Conservation (phyloP, 23 tunicate species). For the Trididemnum clinides region DNA sequence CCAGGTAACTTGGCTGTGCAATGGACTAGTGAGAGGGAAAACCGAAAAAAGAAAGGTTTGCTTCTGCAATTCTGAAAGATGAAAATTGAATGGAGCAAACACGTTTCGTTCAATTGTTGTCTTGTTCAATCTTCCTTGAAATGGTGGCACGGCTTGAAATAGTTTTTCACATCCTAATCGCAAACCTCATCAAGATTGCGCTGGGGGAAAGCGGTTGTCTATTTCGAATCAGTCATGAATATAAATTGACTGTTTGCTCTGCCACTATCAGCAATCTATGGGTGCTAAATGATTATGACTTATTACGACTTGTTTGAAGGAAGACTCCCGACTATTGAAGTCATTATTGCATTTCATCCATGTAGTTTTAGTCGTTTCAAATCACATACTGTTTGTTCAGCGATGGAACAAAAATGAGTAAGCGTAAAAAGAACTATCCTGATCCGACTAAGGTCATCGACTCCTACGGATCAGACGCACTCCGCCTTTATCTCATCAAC, state of each 20-base stretch:
- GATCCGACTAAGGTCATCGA: conserved; percentile 84
- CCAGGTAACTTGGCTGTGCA: conserved; percentile 71
- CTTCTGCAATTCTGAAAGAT: too few species aligned
- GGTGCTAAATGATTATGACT: not conserved
- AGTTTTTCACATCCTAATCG: too few species aligned
- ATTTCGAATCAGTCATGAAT: too few species aligned
- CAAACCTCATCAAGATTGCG: too few species aligned
- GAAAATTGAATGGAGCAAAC: too few species aligned
- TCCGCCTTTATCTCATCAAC: conserved; percentile 91
- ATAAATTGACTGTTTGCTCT: too few species aligned
- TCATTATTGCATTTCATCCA: not conserved
- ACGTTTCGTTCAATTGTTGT: too few species aligned
- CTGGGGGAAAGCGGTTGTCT: too few species aligned
- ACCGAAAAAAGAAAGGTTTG: conserved; percentile 94
- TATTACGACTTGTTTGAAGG: too few species aligned
- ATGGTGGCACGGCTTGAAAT: too few species aligned
- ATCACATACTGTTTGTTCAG: conserved; percentile 14
- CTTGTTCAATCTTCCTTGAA: too few species aligned
- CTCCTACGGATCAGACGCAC: conserved; percentile 95
- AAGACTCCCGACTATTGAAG: too few species aligned
- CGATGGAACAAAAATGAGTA: conserved; percentile 97
- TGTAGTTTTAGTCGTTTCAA: not conserved
- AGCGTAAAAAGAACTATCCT: conserved; percentile 97
- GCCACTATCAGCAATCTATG: not conserved
- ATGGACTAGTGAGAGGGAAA: conserved; percentile 64